Evolutionary conservation across 35 echinoderm and acorn worm genomes (phyloP).

Genomic region (Eucidaris tribuloides): DNA sequence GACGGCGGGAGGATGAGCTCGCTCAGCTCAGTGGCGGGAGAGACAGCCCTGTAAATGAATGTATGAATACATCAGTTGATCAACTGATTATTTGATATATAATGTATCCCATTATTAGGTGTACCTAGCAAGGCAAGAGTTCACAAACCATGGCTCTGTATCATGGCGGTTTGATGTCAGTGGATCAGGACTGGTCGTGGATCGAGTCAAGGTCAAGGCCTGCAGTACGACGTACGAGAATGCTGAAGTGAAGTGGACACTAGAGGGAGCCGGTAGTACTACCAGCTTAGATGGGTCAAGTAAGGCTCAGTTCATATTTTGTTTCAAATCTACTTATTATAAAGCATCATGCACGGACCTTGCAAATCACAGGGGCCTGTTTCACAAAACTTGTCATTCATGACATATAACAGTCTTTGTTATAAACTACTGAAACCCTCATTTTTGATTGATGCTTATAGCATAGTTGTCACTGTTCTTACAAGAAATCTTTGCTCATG

Average conservation of each 20-base stretch:
- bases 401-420: too few relatives aligned
- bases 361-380: too few relatives aligned
- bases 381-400: too few relatives aligned
- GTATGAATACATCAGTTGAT: too few relatives aligned
- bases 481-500: too few relatives aligned
- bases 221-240: slow-evolving; percentile 58
- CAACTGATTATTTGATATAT: not conserved
- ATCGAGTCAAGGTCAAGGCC: slow-evolving; percentile 51
- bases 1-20: not conserved
- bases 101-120: slow-evolving; percentile 46
- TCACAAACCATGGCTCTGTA: slow-evolving; percentile 27
- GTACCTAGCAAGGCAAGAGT: slow-evolving; percentile 72
- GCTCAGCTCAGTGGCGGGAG: too few relatives aligned
- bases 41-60: not conserved
- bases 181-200: slow-evolving; percentile 52
- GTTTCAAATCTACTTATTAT: too few relatives aligned
- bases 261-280: not conserved
- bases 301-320: too few relatives aligned
- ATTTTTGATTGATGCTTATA: too few relatives aligned
- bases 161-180: slow-evolving; percentile 81
- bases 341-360: too few relatives aligned
- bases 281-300: not conserved
- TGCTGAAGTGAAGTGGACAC: slow-evolving; percentile 66
- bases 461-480: too few relatives aligned
- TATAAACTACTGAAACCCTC: too few relatives aligned